Conservation (phyloP, 2,888 invertebrate genomes). For the Hedychridium roseum region DNA sequence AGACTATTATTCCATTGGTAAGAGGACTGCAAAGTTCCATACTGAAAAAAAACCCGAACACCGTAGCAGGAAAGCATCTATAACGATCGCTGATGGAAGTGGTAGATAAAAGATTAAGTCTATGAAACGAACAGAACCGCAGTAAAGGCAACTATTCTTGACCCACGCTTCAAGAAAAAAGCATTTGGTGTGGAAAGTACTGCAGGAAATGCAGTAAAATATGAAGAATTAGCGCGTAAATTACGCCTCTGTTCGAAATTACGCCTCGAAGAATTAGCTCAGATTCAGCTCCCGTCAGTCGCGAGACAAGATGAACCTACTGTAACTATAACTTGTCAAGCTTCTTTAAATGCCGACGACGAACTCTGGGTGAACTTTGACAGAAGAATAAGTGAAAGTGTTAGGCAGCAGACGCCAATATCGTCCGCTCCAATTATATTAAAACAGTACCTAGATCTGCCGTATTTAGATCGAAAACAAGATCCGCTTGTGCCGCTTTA, state of each 20-base stretch:
- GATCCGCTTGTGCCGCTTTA: too few relatives aligned
- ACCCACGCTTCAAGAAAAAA: constrained; percentile 5
- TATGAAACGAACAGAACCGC: background rate
- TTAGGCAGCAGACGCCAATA: background rate
- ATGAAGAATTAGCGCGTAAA: too few relatives aligned
- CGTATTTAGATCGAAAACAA: constrained; percentile 2
- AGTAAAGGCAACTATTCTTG: background rate
- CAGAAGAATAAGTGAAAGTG: constrained; percentile 1
- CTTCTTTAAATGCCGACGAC: background rate
- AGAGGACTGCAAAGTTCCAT: background rate
- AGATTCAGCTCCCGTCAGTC: background rate
- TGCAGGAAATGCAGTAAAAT: constrained; percentile 1
- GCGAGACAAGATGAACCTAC: background rate
- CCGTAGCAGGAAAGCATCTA: background rate
- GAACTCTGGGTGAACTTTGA: constrained; percentile 2
- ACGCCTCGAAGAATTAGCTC: too few relatives aligned
- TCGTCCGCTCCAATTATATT: background rate
- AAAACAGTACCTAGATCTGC: constrained; percentile 2
- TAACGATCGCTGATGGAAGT: background rate
- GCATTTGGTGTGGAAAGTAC: constrained; percentile 1
- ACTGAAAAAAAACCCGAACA: background rate
- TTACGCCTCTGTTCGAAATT: too few relatives aligned
- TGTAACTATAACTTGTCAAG: background rate
- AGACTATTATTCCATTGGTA: constrained; percentile 1
- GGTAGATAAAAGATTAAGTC: background rate